Evolutionary conservation across 2,113 vertebrate species (phyloP).

Genomic region (Toxostoma redivivum): DNA sequence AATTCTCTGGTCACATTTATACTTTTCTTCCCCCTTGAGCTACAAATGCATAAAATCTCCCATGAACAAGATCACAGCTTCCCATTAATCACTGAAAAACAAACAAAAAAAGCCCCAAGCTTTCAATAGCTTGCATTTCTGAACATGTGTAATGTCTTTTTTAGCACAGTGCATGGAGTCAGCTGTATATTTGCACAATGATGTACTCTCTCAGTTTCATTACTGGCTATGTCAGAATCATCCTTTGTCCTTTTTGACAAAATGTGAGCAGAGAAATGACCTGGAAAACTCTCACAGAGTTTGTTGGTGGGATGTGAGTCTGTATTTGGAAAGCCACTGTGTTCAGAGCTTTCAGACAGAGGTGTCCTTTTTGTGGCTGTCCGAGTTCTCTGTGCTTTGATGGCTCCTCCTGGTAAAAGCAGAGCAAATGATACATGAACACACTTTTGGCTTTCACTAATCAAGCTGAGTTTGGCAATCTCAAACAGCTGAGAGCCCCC

Average conservation of each 20-base stretch:
- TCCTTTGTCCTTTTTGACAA: neutral
- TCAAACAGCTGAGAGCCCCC: neutral
- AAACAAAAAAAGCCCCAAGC: neutral
- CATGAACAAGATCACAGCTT: neutral
- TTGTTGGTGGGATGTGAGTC: neutral
- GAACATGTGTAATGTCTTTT: neutral
- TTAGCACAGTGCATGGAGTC: neutral
- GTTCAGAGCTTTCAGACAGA: neutral
- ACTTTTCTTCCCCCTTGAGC: neutral
- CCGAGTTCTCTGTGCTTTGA: slow-evolving; percentile 9
- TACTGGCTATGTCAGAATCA: neutral
- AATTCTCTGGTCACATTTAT: neutral
- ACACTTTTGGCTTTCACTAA: neutral
- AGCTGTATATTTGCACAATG: neutral
- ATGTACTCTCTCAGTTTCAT: neutral
- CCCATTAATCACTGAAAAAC: neutral
- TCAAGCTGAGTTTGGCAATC: neutral
- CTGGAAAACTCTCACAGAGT: neutral
- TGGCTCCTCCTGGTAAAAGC: slow-evolving; percentile 38
- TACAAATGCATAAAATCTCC: neutral
- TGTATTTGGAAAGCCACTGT: neutral
- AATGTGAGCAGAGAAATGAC: neutral
- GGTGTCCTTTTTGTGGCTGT: neutral
- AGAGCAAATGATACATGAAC: neutral
- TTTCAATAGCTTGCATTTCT: neutral